Conservation (phyloP, 2,888 invertebrate genomes). For the Encarsia formosa region DNA sequence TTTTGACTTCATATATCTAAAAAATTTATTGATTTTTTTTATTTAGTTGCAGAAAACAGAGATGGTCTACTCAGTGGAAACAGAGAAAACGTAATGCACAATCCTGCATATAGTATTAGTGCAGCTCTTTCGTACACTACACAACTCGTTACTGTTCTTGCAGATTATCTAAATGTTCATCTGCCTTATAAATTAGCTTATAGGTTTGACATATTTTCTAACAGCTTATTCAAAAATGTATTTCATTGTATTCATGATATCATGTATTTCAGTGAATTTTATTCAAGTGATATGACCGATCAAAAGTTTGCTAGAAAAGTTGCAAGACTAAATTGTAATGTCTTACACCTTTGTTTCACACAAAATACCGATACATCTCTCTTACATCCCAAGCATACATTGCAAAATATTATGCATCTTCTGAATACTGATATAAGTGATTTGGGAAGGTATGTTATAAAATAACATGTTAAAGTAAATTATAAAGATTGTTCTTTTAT, state of each 20-base stretch:
- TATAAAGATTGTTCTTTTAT: not conserved
- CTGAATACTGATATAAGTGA: slow-evolving; percentile 63
- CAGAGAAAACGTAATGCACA: slow-evolving; percentile 58
- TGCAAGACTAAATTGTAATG: slow-evolving; percentile 74
- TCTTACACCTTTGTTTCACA: slow-evolving; percentile 72
- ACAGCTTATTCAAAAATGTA: no score
- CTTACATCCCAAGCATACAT: slow-evolving; percentile 65
- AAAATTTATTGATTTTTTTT: slow-evolving; percentile 15
- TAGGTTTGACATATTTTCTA: slow-evolving; percentile 51
- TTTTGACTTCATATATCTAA: no score
- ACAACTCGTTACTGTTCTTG: slow-evolving; percentile 76
- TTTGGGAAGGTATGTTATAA: slow-evolving; percentile 64
- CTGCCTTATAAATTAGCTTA: slow-evolving; percentile 72
- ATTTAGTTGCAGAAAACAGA: slow-evolving; percentile 56
- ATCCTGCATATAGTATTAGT: slow-evolving; percentile 69
- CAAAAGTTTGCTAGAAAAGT: slow-evolving; percentile 72
- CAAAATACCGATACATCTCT: slow-evolving; percentile 66
- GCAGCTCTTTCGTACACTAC: slow-evolving; percentile 83
- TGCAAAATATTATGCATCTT: slow-evolving; percentile 69
- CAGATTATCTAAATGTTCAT: slow-evolving; percentile 77
- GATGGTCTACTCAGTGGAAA: slow-evolving; percentile 54
- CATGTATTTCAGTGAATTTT: slow-evolving; percentile 69
- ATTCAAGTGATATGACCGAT: slow-evolving; percentile 66
- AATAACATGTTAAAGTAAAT: not conserved
- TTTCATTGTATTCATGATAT: slow-evolving; percentile 31